A percentile compares a stretch with the other conserved stretches of the same genome.
Conservation (phyloP, 2,888 invertebrate genomes). For the Cephus sareptanus region DNA sequence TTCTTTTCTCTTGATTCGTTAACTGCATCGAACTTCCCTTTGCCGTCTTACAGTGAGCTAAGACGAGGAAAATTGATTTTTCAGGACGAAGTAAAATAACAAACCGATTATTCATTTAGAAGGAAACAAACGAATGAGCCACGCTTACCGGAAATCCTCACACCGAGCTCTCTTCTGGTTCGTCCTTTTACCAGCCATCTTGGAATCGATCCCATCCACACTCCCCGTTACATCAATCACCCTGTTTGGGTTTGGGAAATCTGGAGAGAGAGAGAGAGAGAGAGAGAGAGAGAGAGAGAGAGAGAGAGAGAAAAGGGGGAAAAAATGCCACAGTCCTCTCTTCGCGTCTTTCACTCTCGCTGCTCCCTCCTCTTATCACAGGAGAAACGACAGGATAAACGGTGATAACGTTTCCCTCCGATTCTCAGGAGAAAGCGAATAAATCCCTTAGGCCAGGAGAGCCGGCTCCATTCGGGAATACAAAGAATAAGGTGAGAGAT, state of each 20-base stretch:
- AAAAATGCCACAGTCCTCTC: not conserved
- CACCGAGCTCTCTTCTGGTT: too few relatives aligned
- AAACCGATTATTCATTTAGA: too few relatives aligned
- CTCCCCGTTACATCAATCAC: conserved; percentile 31
- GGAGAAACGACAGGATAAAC: conserved; percentile 17
- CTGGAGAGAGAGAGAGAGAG: not conserved
- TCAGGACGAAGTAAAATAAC: too few relatives aligned
- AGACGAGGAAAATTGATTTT: too few relatives aligned
- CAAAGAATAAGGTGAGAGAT: conserved; percentile 22
- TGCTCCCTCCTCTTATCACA: conserved; percentile 22
- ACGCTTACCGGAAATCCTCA: too few relatives aligned
- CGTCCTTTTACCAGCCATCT: not conserved
- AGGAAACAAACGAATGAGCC: too few relatives aligned
- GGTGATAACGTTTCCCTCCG: conserved; percentile 6
- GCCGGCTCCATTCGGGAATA: not conserved
- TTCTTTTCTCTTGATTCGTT: too few relatives aligned
- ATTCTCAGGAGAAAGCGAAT: not conserved
- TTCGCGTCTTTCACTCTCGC: not conserved
- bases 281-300: too few relatives aligned
- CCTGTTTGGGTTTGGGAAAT: conserved; percentile 21
- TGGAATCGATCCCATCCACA: conserved; percentile 25
- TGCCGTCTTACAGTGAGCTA: too few relatives aligned
- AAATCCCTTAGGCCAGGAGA: not conserved
- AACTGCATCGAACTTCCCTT: too few relatives aligned
- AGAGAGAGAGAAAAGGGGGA: not conserved